Evolutionary conservation across 2,888 invertebrate genomes (phyloP), one percentile per base, ranked within the genome.

Genomic region (Choristoneura rosaceana): DNA sequence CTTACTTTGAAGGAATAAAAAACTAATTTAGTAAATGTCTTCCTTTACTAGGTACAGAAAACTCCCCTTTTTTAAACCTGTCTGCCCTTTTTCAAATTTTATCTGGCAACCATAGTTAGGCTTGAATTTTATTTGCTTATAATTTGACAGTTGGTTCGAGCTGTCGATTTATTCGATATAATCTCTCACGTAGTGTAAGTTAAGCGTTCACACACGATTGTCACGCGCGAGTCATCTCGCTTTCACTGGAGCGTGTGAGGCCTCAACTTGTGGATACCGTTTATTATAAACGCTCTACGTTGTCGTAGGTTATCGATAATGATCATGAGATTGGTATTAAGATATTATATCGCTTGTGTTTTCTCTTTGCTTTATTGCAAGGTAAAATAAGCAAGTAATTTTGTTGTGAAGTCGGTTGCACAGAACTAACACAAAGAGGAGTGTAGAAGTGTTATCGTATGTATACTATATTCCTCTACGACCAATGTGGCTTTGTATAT

Each of bases 121-220:
- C 82, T 80, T 74, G 78, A 81, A 75, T 82, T 79, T 83, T 79
- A 79, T 78, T 75, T 78, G 79, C 80, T 76, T 81, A 76, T 75
- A 73, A 73, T 78, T 78, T 78, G 78, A 79, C 78, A 78, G 78
- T 75, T 76, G 58, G 76, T 70, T 78, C 70, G 78, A 82, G 78
- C 81, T 75, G 79, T 81, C 78, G 81, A 80, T 86, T 85, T 78
- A 80, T 75, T 80, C 82, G 89, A 90, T 90, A 83, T 86, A 85
- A 90, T 90, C 90, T 83, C 84, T 90, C 90, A 90, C 90, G 90
- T 90, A 85, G 79, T 76, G 76, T 77, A 76, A 78, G 76, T 74
- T 77, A 74, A 79, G 78, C 76, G 85, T 84, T 86, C 86, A 84
- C 88, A 89, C 89, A 85, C 85, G 84, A 84, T 74, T 80, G 84